Conservation (phyloP, 2,113 vertebrate genomes). For the Heteronetta atricapilla region DNA sequence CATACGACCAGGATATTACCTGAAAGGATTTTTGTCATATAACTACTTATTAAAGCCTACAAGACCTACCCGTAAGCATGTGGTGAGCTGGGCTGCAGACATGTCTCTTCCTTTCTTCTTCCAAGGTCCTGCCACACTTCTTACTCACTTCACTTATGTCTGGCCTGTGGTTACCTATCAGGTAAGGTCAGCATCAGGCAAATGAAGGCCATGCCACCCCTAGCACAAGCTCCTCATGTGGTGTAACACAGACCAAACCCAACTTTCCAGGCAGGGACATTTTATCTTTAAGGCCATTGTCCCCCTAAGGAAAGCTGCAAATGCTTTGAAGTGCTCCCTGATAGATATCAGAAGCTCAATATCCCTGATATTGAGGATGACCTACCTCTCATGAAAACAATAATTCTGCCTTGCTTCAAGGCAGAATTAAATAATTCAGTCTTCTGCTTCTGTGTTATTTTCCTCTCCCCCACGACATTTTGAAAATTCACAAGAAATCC, state of each 20-base stretch:
- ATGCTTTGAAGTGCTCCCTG: background rate
- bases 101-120: background rate
- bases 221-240: rapidly evolving
- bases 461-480: background rate
- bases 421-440: rapidly evolving
- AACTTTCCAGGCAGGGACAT: background rate
- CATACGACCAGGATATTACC: rapidly evolving
- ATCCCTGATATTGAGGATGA: background rate
- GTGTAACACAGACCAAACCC: background rate
- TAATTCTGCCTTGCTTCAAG: background rate
- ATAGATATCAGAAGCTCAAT: background rate
- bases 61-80: rapidly evolving
- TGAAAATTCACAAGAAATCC: background rate
- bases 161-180: background rate
- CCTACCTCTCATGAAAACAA: rapidly evolving
- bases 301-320: background rate
- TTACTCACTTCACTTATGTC: background rate
- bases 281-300: background rate
- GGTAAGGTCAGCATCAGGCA: background rate
- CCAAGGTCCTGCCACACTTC: background rate
- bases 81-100: rapidly evolving
- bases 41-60: background rate
- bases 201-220: background rate
- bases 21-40: background rate
- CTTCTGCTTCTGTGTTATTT: background rate